Conservation (phyloP, 1,140 invertebrate genomes). For the Pseudobourletiella spinata region DNA sequence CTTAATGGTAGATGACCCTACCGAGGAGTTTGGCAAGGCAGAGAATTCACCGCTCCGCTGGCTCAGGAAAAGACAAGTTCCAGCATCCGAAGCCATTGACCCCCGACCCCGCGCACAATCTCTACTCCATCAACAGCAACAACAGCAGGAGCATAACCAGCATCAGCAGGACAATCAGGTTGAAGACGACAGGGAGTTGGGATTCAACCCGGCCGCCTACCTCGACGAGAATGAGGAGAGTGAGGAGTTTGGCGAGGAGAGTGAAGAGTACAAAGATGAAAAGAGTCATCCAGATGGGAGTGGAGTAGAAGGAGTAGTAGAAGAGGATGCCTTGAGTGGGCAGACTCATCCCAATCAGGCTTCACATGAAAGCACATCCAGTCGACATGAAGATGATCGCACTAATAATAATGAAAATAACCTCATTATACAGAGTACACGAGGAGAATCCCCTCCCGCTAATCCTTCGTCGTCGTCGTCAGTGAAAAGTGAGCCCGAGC, state of each 20-base stretch:
- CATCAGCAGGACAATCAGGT: not conserved
- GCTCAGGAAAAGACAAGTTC: not conserved
- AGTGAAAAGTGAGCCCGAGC: too few species aligned
- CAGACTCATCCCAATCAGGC: not conserved
- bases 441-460: too few species aligned
- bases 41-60: too few species aligned
- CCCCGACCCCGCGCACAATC: not conserved
- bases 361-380: not conserved
- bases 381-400: constrained; percentile 9
- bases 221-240: constrained; percentile 7
- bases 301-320: not conserved
- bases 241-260: constrained; percentile 1
- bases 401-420: constrained; percentile 20
- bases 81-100: not conserved
- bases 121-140: not conserved
- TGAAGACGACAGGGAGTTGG: not conserved
- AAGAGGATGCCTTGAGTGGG: not conserved
- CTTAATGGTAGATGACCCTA: constrained; percentile 19
- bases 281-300: not conserved
- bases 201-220: not conserved
- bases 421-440: constrained; percentile 25
- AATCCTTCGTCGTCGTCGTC: too few species aligned
- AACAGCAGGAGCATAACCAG: not conserved
- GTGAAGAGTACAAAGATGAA: constrained; percentile 12
- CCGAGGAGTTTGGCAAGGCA: too few species aligned